Conservation (phyloP, 2,113 vertebrate genomes). For the Okapia johnstoni region DNA sequence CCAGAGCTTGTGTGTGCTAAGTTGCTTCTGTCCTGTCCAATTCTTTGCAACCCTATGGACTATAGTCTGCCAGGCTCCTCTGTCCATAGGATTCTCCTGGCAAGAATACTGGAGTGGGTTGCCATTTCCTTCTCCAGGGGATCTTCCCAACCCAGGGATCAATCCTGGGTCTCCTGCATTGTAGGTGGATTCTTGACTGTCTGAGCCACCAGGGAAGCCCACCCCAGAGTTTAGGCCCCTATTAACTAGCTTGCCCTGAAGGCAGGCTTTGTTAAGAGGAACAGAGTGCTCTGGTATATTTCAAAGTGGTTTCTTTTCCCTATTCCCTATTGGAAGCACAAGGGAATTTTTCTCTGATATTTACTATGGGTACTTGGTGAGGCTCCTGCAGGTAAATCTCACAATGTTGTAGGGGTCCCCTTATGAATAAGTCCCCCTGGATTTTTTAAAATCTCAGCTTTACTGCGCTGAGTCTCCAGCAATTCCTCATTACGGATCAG, state of each 20-base stretch:
- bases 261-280: neutral
- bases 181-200: neutral
- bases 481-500: neutral
- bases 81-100: neutral
- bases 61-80: neutral
- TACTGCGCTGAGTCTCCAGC: neutral
- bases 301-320: neutral
- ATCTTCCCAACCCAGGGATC: neutral
- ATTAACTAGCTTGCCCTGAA: neutral
- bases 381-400: neutral
- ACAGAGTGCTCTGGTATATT: neutral
- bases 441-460: neutral
- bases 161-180: neutral
- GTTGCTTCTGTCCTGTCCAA: neutral
- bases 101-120: neutral
- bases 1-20: neutral
- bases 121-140: neutral
- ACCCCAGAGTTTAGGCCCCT: neutral
- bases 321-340: neutral
- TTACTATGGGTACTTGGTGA: neutral
- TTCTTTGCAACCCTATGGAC: neutral
- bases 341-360: neutral
- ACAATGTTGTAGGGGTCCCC: neutral
- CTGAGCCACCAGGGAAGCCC: neutral
- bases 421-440: neutral